Base-by-base conservation (phyloP, 2,113 vertebrate species). In the Platysternon megacephalum region DNA sequence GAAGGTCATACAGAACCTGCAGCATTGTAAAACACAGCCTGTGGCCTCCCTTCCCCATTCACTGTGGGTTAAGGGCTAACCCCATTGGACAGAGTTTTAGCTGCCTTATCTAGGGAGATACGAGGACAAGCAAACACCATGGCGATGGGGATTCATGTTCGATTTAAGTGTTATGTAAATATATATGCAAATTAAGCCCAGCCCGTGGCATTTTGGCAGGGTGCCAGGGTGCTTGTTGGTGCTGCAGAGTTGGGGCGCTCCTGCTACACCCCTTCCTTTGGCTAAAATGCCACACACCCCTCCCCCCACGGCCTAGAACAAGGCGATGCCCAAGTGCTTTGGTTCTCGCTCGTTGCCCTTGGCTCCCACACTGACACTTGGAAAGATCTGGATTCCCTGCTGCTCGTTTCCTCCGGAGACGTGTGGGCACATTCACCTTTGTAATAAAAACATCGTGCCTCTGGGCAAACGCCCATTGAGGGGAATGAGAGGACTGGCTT, bases 301-400 rank as follows among this genome's bases (percentile, higher is more conserved):
- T 32, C 24, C 0, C 2, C 88, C n/a, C 8, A 53, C 22, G 0
- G 1, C 35, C 82, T 49, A 4, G 0, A 35, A 42, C 0, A 1
- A 11, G 95, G 92, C 29, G 35, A 1, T 65, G 94, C 5, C 2
- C 74, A 3, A 29, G 13, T 78, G 74, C 35, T 94, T 88, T 65
- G 32, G 56, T 85, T 93, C 82, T 44, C 42, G 79, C 74, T 83
- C 46, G 4, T 95, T 93, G 89, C 1, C 48, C 79, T 95, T 96
- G 94, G 96, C 96, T 96, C 82, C 92, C 79, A 58, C 65, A 68
- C n/a, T 42, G 79, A 92, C 91, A 83, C 91, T 96, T 90, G 93
- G 93, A 95, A 85, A 97, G 87, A 83, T 68, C n/a, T 94, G 92
- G 89, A 83, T 97, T 96, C 97, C 93, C 95, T 97, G 26, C 92